Evolutionary conservation across 2,888 invertebrate species (phyloP).

Genomic region (Tachystola acroxantha): DNA sequence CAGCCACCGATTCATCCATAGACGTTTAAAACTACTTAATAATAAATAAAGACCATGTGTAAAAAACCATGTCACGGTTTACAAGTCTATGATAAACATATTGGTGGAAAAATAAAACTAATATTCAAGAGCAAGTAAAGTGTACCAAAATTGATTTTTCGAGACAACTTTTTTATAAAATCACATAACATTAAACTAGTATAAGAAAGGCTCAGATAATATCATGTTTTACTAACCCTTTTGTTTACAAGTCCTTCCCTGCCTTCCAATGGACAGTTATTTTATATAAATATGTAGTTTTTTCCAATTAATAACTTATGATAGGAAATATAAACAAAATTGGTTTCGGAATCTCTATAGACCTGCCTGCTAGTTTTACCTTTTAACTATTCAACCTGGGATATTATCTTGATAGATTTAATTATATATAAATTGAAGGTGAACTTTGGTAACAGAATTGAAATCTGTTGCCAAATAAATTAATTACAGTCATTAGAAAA

Average conservation of each 20-base stretch:
- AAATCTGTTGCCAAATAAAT: no score
- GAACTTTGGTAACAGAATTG: no score
- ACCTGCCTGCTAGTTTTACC: no score
- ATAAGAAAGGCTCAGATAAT: slow-evolving; percentile 6
- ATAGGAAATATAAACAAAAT: no score
- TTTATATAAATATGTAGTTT: no score
- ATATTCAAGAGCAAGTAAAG: slow-evolving; percentile 12
- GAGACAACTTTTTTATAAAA: slow-evolving; percentile 32
- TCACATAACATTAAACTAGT: slow-evolving; percentile 28
- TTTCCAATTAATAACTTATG: no score
- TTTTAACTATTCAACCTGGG: no score
- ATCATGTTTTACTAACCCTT: slow-evolving; percentile 2
- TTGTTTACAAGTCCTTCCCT: background rate
- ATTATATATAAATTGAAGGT: no score
- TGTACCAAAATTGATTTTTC: slow-evolving; percentile 29
- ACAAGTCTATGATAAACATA: slow-evolving; percentile 11
- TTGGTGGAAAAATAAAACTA: slow-evolving; percentile 27
- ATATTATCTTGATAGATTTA: no score
- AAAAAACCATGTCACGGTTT: background rate
- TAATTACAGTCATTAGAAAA: no score
- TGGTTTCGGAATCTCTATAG: no score
- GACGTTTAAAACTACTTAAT: background rate
- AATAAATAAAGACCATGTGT: background rate
- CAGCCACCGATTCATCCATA: background rate
- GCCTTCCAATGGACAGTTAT: no score